A percentile compares a stretch with the other conserved stretches of the same genome.
Evolutionary conservation across 2,797 vertebrate genomes (phyloP).

Genomic region (Peromyscus nudipes): DNA sequence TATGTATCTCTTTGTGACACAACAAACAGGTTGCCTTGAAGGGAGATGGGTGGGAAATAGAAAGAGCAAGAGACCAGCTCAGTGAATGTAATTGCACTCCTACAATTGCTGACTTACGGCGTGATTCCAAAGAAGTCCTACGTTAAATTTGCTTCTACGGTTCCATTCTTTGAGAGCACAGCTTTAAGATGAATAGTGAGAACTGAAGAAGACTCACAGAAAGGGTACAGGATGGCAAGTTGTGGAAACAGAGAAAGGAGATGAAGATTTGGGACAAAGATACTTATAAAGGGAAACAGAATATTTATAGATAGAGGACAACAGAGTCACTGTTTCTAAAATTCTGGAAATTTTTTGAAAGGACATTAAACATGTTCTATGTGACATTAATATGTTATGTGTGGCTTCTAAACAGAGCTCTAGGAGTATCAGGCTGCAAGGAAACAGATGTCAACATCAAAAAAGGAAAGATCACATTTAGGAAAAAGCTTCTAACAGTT

Average conservation of each 20-base stretch:
- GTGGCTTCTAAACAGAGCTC: not conserved
- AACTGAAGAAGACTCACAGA: not conserved
- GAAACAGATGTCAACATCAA: not conserved
- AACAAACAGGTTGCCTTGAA: not conserved
- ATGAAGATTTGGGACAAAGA: not conserved
- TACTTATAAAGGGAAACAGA: not conserved
- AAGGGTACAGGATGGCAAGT: not conserved
- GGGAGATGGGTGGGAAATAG: not conserved
- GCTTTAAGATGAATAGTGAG: not conserved
- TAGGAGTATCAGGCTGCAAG: not conserved
- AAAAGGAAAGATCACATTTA: not conserved
- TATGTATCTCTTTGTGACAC: conserved; percentile 1
- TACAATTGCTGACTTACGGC: not conserved
- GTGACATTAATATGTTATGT: not conserved
- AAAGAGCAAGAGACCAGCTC: not conserved
- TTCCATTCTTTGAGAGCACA: not conserved
- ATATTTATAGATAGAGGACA: not conserved
- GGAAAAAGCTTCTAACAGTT: not conserved
- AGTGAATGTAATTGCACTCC: not conserved
- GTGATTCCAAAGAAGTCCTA: not conserved
- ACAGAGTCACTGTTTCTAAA: not conserved
- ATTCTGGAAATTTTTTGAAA: not conserved
- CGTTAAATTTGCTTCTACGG: not conserved
- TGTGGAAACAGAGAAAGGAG: not conserved
- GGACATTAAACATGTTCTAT: not conserved